Conservation (phyloP, 2,888 invertebrate genomes). For the Vannuccia rotundouncinata region DNA sequence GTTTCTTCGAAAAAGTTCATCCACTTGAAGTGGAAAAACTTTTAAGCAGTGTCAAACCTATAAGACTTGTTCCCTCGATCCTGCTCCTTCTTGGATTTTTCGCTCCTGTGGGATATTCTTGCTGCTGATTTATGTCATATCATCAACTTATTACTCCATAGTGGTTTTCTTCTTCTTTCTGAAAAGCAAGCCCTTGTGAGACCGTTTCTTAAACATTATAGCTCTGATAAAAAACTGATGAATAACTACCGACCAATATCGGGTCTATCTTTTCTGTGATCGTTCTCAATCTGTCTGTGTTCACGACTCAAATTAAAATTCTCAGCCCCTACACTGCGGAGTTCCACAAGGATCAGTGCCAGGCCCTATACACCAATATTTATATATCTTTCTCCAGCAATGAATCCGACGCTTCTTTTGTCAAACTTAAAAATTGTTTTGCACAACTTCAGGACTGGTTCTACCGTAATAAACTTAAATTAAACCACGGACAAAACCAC, state of each 20-base stretch:
- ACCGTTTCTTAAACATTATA: neutral
- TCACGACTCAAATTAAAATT: neutral
- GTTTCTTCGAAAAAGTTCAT: neutral
- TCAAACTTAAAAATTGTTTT: neutral
- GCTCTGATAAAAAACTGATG: neutral
- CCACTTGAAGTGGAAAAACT: neutral
- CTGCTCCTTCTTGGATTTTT: neutral
- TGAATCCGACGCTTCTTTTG: neutral
- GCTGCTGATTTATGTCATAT: neutral
- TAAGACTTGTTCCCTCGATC: neutral
- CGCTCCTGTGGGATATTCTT: neutral
- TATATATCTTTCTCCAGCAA: neutral
- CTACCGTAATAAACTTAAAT: neutral
- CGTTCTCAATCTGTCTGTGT: neutral
- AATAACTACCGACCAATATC: neutral
- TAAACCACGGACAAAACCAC: neutral
- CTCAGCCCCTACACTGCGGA: neutral
- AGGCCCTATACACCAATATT: neutral
- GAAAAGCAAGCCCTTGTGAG: neutral
- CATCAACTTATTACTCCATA: neutral
- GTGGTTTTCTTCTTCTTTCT: neutral
- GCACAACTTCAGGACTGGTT: neutral
- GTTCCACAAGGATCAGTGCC: neutral
- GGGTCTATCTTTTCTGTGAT: neutral
- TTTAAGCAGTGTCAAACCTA: neutral